Evolutionary conservation across 2,797 vertebrate genomes (phyloP), one percentile per base, ranked within the genome.

Genomic region (Arrhamphus sclerolepis): DNA sequence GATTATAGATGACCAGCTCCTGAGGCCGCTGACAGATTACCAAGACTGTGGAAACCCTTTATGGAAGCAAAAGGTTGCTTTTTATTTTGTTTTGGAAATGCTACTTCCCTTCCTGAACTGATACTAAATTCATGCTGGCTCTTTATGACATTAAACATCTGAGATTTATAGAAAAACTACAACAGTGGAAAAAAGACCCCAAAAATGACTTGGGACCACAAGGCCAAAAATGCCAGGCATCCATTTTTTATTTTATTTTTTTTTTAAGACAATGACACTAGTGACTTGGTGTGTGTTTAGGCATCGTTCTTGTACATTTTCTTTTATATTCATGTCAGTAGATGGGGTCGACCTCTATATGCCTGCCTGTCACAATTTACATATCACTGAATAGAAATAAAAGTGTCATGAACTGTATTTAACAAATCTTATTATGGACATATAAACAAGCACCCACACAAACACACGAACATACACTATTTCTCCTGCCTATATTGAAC

Each of bases 401-500:
- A 81, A 75, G 56, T 49, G 21, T 44, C 67, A 46, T 73, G 68
- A 82, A 75, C 69, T 74, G 66, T 66, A 69, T 79, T 86, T 82
- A 78, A 67, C 66, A 77, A 77, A 76, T 72, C 75, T 58, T 56
- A 72, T 57, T 75, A 63, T 69, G 63, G 61, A 69, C 76, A 58
- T 28, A 77, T 73, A 85, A 81, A 82, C 72, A 79, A 64, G 63
- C 19, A 56, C 60, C 63, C 42, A 39, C 38, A 46, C 59, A 50
- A 43, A 65, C 67, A 70, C 62, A 42, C 70, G 46, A 39, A 66
- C 70, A 47, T n/a, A 64, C 72, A 77, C 69, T 67, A 51, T 71
- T 43, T 43, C 81, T 72, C 61, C 57, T 72, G 80, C 85, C 78
- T 84, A 66, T 88, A 88, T 88, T 88, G 87, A 90, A 90, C 87